Conservation (phyloP, 1,140 invertebrate genomes). For the Lepidostoma basale region DNA sequence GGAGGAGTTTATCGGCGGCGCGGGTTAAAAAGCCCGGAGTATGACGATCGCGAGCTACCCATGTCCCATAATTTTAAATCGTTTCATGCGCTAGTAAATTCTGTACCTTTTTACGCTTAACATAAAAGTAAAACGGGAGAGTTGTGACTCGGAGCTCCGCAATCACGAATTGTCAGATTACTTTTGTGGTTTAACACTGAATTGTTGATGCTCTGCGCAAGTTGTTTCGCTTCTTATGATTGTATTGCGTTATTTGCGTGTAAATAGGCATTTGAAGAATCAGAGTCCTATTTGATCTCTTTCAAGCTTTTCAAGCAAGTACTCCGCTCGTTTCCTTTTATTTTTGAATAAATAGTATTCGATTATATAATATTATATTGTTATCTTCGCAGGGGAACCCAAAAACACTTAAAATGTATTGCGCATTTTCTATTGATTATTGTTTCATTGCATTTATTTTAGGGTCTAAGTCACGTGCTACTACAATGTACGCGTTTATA, state of each 20-base stretch:
- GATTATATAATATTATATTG: too few relatives aligned
- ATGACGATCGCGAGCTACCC: constrained; percentile 5
- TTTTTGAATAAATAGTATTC: too few relatives aligned
- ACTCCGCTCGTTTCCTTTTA: too few relatives aligned
- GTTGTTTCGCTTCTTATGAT: not conserved
- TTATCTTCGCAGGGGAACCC: too few relatives aligned
- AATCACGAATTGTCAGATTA: constrained; percentile 13
- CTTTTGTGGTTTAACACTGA: constrained; percentile 2
- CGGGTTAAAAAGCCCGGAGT: constrained; percentile 17
- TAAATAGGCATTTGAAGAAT: too few relatives aligned
- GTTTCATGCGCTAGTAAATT: constrained; percentile 28
- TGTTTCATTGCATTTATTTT: too few relatives aligned
- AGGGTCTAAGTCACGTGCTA: too few relatives aligned
- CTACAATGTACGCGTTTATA: too few relatives aligned
- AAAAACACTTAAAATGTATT: too few relatives aligned
- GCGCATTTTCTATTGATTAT: too few relatives aligned
- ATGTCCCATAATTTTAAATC: constrained; percentile 27
- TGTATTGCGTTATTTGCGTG: not conserved
- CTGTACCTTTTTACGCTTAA: constrained; percentile 18
- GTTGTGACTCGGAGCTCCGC: not conserved
- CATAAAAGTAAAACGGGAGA: constrained; percentile 15
- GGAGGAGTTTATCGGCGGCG: constrained; percentile 11
- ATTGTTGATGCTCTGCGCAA: not conserved
- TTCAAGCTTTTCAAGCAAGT: too few relatives aligned
- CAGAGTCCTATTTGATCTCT: too few relatives aligned